These are phyloP conservation scores for Adelognathus sp. DNA, from an alignment of 2,888 invertebrate genomes.

Conservation along the genomic window DNA sequence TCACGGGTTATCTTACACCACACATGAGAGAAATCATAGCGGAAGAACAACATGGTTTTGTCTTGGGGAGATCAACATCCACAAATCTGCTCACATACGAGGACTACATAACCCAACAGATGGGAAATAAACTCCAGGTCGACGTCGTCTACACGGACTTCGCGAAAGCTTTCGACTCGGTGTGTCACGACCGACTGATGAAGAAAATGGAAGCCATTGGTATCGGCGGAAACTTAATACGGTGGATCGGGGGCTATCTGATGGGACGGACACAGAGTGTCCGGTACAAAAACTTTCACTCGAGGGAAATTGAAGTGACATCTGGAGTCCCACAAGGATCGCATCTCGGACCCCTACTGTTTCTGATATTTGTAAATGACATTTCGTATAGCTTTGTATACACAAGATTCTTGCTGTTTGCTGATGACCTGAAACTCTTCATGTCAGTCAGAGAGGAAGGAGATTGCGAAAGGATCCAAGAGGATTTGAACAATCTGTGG, in stretches of 20 bases:
- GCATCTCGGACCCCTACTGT: neutral
- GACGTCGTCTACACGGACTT: neutral
- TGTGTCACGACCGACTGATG: neutral
- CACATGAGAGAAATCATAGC: conserved; percentile 1
- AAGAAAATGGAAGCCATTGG: neutral
- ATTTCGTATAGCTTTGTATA: neutral
- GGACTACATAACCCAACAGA: neutral
- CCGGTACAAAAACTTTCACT: neutral
- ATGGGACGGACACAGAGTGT: neutral
- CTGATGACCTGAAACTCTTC: too few species aligned
- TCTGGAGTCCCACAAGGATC: neutral
- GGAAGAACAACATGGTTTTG: conserved; percentile 46
- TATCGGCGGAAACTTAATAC: neutral
- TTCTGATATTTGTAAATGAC: neutral
- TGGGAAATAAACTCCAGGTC: neutral
- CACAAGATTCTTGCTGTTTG: too few species aligned
- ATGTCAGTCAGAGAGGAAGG: too few species aligned
- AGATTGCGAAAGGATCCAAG: too few species aligned
- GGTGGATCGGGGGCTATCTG: neutral
- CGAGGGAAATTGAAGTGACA: neutral
- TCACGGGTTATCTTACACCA: neutral
- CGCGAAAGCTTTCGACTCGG: neutral
- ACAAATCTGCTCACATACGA: neutral
- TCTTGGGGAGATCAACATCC: neutral
- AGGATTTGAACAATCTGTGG: too few species aligned